These are phyloP conservation scores for Alectura lathami DNA, from an alignment of 2,113 vertebrate genomes.

Conservation along the genomic window DNA sequence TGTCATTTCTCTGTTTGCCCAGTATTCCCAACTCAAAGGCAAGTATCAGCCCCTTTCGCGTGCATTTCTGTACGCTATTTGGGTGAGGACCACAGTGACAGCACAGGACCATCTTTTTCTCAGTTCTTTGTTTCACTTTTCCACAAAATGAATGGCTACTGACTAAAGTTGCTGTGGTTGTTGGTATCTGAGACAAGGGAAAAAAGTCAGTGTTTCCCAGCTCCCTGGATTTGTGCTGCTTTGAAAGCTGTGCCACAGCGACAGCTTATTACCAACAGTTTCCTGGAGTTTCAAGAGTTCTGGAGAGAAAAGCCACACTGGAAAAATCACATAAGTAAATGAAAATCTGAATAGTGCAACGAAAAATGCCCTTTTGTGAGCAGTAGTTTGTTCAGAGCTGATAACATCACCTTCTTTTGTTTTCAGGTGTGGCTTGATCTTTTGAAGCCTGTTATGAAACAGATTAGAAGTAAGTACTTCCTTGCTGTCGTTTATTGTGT, in stretches of 20 bases:
- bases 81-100: not conserved
- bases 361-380: not conserved
- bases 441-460: conserved; percentile 94
- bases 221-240: not conserved
- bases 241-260: not conserved
- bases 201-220: not conserved
- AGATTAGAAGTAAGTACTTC: conserved; percentile 91
- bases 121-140: not conserved
- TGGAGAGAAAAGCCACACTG: not conserved
- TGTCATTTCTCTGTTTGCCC: not conserved
- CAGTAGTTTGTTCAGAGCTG: not conserved
- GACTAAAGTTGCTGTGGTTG: not conserved
- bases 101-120: not conserved
- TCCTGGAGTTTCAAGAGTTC: not conserved
- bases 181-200: not conserved
- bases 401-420: conserved; percentile 14
- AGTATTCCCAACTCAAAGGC: not conserved
- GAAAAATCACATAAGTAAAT: not conserved
- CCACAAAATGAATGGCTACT: not conserved
- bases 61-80: not conserved
- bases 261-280: not conserved
- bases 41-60: not conserved
- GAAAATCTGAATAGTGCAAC: not conserved
- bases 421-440: conserved; percentile 96
- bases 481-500: not conserved